These are phyloP conservation scores for Dryoscopus gambensis DNA, from an alignment of 2,113 vertebrate genomes.

Conservation along the genomic window DNA sequence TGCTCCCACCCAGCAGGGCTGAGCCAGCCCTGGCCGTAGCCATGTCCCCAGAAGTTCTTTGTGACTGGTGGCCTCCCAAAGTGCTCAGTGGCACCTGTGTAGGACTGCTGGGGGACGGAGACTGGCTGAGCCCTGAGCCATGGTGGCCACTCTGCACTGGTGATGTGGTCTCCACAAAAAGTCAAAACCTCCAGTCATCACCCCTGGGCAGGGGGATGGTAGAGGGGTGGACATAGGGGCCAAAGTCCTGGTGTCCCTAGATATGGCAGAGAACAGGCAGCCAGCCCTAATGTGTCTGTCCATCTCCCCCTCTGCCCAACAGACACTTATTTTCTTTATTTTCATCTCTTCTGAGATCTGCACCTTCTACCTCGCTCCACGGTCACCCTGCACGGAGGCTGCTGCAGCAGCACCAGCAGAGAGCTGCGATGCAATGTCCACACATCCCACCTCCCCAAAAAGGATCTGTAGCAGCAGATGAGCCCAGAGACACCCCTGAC, in stretches of 20 bases:
- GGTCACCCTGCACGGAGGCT: not conserved
- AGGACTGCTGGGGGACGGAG: fast-evolving
- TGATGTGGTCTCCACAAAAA: fast-evolving
- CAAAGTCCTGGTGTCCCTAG: not conserved
- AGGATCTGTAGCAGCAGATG: not conserved
- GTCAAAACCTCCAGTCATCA: not conserved
- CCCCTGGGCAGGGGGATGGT: not conserved
- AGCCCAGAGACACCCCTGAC: not conserved
- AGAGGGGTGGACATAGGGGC: not conserved
- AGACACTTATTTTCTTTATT: not conserved
- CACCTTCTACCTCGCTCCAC: not conserved
- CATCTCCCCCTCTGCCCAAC: not conserved
- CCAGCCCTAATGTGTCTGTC: not conserved
- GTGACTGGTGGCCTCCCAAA: not conserved
- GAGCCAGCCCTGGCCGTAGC: not conserved
- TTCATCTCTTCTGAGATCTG: not conserved
- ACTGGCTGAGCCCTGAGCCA: not conserved
- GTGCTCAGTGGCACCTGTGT: not conserved
- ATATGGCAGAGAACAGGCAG: not conserved
- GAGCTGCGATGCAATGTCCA: not conserved
- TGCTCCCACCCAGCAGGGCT: not conserved
- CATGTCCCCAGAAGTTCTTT: fast-evolving
- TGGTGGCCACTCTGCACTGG: not conserved
- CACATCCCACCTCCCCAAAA: not conserved
- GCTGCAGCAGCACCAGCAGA: not conserved